Base-by-base conservation (phyloP, 2,888 invertebrate species). In the Onchidella celtica region DNA sequence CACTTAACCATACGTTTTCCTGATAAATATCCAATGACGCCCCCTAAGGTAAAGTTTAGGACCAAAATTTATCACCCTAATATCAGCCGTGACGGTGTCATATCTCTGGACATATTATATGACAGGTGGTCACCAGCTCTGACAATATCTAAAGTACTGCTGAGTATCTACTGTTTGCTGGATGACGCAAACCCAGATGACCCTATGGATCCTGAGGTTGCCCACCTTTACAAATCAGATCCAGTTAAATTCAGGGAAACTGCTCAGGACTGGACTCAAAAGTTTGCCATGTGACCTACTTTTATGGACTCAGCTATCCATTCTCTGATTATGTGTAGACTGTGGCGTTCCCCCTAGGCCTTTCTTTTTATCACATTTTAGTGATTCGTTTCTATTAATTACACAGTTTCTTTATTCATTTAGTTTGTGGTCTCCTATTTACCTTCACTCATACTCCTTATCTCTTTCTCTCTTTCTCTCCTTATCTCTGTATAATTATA, bases 31-130 rank as follows among this genome's bases (percentile, higher is more conserved):
- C 99, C 99, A 92, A 99, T 99, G 95, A 99, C 99, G 96, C 99
- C 99, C 94, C 99, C 99, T 94, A 99, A 95, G 93, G 98, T 95
- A 95, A 98, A 99, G 95, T 99, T 99, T 95, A 99, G 99, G 95
- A 99, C 99, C 94, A 97, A 98, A 95, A 99, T 99, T 95, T 99
- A 99, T 95, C 99, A 99, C 95, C 99, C 99, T 94, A 99, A 99
- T 95, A 99, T 99, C 95, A 99, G 99, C 96, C 98, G 98, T 96
- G 99, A 99, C 96, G 99, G 99, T 95, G 98, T 98, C 95, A 99
- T 99, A 95, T 99, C 99, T 95, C 96, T 99, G 95, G 99, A 99
- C 95, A 99, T 99, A 95, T 96, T 99, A 95, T 96, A 99, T 95
- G 96, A 98, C 95, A 99, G 99, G 95, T 99, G 99, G 99, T 99